A percentile compares a stretch with the other conserved stretches of the same genome.
phyloP scores from a whole-genome alignment of 2,797 vertebrate species.

The Anguilla obscura region DNA sequence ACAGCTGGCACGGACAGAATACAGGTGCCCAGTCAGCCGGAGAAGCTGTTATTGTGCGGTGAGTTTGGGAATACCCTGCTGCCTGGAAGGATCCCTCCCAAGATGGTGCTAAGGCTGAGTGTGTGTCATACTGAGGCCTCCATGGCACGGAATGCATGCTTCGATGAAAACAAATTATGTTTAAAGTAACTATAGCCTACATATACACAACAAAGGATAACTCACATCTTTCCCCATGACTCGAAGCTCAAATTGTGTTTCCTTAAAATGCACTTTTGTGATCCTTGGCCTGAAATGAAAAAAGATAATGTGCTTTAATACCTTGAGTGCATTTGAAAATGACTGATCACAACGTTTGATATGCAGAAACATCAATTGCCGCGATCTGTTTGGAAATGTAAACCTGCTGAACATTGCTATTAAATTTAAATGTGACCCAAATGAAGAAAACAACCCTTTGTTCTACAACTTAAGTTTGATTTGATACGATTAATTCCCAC shows the following conservation, averaged over 20 bases:
- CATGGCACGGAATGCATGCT: background rate
- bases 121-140: background rate
- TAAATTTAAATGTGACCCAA: background rate
- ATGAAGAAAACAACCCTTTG: background rate
- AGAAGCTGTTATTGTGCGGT: background rate
- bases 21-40: background rate
- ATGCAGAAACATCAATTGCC: background rate
- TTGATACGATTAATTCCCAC: background rate
- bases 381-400: background rate
- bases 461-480: background rate
- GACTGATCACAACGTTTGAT: background rate
- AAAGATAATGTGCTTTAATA: background rate
- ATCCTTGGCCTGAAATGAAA: slow-evolving; percentile 79
- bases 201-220: slow-evolving; percentile 41
- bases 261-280: slow-evolving; percentile 87
- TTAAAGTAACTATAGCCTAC: background rate
- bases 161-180: background rate
- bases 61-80: background rate
- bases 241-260: slow-evolving; percentile 85
- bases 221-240: slow-evolving; percentile 88
- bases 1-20: background rate
- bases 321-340: background rate
- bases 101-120: background rate
- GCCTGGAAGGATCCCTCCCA: background rate
- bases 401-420: background rate